These are phyloP conservation scores for Cylloceria caligata DNA, from an alignment of 2,888 invertebrate species.

Conservation along the genomic window DNA sequence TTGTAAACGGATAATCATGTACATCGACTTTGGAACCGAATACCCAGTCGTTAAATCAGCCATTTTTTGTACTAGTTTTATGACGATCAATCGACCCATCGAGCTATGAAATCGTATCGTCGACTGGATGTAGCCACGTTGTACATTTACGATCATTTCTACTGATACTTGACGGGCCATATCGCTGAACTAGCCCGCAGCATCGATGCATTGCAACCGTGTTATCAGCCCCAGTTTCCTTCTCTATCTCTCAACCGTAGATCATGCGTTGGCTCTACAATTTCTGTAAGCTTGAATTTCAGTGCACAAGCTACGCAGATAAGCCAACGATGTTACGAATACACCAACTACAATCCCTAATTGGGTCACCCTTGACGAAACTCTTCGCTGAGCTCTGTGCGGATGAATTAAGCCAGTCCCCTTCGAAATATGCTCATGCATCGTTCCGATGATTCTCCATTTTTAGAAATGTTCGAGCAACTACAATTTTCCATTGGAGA, in stretches of 20 bases:
- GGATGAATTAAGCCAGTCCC: slow-evolving; percentile 14
- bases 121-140: slow-evolving; percentile 2
- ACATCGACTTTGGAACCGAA: background rate
- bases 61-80: background rate
- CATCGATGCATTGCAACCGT: background rate
- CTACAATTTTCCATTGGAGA: background rate
- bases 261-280: background rate
- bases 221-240: background rate
- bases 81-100: background rate
- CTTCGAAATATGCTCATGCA: background rate
- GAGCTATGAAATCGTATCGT: background rate
- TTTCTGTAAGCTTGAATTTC: slow-evolving; percentile 9
- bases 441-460: too few relatives aligned
- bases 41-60: too few relatives aligned
- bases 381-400: background rate
- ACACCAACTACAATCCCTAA: slow-evolving; percentile 42
- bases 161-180: slow-evolving; percentile 12
- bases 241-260: too few relatives aligned
- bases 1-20: background rate
- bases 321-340: slow-evolving; percentile 15
- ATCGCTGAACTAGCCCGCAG: slow-evolving; percentile 18
- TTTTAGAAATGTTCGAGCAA: too few relatives aligned
- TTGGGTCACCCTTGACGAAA: slow-evolving; percentile 47
- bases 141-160: background rate
- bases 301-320: slow-evolving; percentile 15